Percentiles rank a stretch among this genome's conserved stretches.
Evolutionary conservation across 2,888 invertebrate genomes (phyloP).

Genomic region (Andrena trimmerana): DNA sequence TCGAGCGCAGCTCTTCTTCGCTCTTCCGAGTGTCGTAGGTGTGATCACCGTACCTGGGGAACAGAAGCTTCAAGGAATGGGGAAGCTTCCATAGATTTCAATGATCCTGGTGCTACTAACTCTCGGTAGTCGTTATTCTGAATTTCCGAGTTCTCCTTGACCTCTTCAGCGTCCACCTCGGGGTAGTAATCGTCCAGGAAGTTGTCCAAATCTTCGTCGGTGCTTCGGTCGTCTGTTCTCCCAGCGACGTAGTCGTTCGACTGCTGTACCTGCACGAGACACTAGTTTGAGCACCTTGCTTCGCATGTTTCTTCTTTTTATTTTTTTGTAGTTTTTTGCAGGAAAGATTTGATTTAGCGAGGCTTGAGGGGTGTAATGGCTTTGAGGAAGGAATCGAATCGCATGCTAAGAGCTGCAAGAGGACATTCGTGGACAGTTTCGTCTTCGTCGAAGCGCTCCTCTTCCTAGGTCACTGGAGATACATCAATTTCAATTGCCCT

Average conservation of each 20-base stretch:
- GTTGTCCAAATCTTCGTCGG: slow-evolving; percentile 52
- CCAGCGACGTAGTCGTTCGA: slow-evolving; percentile 29
- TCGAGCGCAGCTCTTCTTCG: slow-evolving; percentile 36
- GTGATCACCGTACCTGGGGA: slow-evolving; percentile 40
- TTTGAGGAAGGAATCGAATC: neutral
- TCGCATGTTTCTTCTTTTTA: neutral
- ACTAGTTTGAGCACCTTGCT: neutral
- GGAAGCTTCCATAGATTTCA: neutral
- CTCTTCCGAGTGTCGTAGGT: slow-evolving; percentile 35
- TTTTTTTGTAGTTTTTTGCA: neutral
- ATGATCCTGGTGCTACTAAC: slow-evolving; percentile 46
- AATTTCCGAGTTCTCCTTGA: slow-evolving; percentile 53
- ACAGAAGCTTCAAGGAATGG: neutral
- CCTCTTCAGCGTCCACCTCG: slow-evolving; percentile 54
- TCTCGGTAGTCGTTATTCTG: slow-evolving; percentile 64
- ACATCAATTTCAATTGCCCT: slow-evolving; percentile 52
- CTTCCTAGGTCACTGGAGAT: neutral
- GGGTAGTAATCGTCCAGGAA: slow-evolving; percentile 58
- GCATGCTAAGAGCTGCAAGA: neutral
- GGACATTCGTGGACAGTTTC: neutral
- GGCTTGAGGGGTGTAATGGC: neutral
- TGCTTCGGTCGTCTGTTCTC: slow-evolving; percentile 18
- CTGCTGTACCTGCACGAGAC: slow-evolving; percentile 19
- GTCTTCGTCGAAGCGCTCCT: neutral
- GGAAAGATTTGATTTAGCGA: neutral